Conservation (phyloP, 2,797 vertebrate species). For the Champsocephalus gunnari region DNA sequence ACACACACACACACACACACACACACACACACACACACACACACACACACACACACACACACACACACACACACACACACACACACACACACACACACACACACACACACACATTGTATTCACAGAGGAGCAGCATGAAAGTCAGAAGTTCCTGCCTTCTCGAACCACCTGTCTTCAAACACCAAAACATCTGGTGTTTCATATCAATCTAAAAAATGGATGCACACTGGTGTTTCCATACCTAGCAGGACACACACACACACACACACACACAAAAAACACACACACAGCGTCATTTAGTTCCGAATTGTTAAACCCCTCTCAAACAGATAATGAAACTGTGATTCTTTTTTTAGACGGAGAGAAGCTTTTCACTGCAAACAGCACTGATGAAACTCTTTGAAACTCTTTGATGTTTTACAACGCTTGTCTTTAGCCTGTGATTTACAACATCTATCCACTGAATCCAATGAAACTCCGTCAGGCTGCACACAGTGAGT, state of each 20-base stretch:
- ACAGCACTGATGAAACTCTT: constrained; percentile 58
- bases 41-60: constrained; percentile 19
- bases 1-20: constrained; percentile 18
- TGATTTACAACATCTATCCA: constrained; percentile 43
- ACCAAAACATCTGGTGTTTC: constrained; percentile 50
- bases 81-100: constrained; percentile 17
- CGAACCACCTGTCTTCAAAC: constrained; percentile 58
- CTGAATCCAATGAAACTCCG: constrained; percentile 31
- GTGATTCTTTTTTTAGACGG: constrained; percentile 25
- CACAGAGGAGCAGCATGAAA: constrained; percentile 21
- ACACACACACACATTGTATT: constrained; percentile 1
- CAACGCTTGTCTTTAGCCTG: constrained; percentile 38
- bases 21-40: constrained; percentile 14
- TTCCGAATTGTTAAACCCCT: constrained; percentile 21
- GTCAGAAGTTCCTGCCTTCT: constrained; percentile 38
- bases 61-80: constrained; percentile 15
- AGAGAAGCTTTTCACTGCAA: constrained; percentile 50
- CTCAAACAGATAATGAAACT: constrained; percentile 43
- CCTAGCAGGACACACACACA: constrained; percentile 6
- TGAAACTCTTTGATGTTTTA: constrained; percentile 59
- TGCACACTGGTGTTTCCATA: constrained; percentile 35
- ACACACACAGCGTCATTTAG: constrained; percentile 3
- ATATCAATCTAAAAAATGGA: constrained; percentile 42
- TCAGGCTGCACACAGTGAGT: constrained; percentile 16
- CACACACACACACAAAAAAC: no score